Conservation (phyloP, 2,888 invertebrate genomes). For the Gastracanthus pulcherrimus region DNA sequence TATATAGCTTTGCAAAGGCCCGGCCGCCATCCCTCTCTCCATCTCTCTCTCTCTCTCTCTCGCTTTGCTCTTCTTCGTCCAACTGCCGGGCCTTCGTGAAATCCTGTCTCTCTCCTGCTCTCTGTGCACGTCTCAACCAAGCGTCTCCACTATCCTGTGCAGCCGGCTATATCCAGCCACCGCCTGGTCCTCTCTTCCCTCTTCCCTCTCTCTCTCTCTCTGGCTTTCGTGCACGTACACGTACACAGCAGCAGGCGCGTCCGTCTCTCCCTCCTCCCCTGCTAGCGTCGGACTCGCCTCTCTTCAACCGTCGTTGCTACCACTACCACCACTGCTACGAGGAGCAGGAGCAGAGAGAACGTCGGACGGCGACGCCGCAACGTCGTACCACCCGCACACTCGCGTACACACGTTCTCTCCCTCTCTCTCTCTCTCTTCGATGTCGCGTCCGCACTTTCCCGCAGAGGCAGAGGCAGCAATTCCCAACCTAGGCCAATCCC, state of each 20-base stretch:
- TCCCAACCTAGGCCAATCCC: conserved; percentile 69
- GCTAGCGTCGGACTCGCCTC: conserved; percentile 55
- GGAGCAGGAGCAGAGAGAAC: background rate
- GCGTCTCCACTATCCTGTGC: conserved; percentile 38
- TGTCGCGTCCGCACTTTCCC: conserved; percentile 65
- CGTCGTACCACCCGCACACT: background rate
- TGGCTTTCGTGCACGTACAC: background rate
- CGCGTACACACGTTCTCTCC: conserved; percentile 52
- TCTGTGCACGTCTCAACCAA: conserved; percentile 55
- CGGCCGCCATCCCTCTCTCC: conserved; percentile 68
- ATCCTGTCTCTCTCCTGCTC: conserved; percentile 47
- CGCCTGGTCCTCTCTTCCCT: conserved; percentile 58
- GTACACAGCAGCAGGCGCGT: background rate
- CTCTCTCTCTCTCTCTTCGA: conserved; percentile 56
- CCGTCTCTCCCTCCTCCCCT: conserved; percentile 42
- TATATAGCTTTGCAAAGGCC: too few relatives aligned
- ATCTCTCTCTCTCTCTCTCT: conserved; percentile 71
- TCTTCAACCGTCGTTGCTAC: conserved; percentile 8
- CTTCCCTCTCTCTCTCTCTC: conserved; percentile 60
- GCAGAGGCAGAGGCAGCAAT: conserved; percentile 60
- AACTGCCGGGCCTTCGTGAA: conserved; percentile 29
- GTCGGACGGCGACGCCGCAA: conserved; percentile 22
- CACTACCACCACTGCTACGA: conserved; percentile 22
- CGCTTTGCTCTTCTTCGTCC: conserved; percentile 53
- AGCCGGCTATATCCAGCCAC: conserved; percentile 36